phyloP scores from a whole-genome alignment of 2,797 vertebrate species.

The Micromesistius poutassou region DNA sequence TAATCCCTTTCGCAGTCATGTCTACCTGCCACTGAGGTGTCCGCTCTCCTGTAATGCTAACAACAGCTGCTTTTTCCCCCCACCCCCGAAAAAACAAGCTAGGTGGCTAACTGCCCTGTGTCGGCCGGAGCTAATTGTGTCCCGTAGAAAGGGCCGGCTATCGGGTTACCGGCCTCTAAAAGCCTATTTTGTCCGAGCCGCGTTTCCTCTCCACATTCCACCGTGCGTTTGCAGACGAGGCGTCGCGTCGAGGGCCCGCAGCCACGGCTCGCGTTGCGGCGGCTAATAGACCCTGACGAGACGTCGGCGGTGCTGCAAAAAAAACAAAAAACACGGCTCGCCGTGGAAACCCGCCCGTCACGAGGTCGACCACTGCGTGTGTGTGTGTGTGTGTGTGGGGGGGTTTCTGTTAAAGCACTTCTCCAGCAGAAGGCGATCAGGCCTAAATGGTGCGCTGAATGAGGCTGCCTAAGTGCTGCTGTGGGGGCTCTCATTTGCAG shows the following conservation, averaged over 20 bases:
- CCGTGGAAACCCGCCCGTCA: not conserved
- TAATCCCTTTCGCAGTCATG: constrained; percentile 44
- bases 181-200: constrained; percentile 19
- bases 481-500: not conserved
- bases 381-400: not conserved
- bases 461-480: not conserved
- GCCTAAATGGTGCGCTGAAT: not conserved
- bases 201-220: constrained; percentile 26
- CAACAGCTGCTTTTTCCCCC: constrained; percentile 43
- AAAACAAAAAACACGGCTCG: not conserved
- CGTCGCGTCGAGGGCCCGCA: constrained; percentile 30
- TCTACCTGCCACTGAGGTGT: constrained; percentile 36
- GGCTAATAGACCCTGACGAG: constrained; percentile 41
- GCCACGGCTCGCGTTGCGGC: constrained; percentile 29
- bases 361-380: not conserved
- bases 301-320: constrained; percentile 5
- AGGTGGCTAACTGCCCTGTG: not conserved
- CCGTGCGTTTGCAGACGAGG: constrained; percentile 24
- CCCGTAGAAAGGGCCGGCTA: constrained; percentile 6
- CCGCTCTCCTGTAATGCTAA: constrained; percentile 35
- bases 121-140: constrained; percentile 29
- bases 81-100: constrained; percentile 2
- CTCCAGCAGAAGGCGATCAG: not conserved
- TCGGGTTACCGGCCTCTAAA: constrained; percentile 36
- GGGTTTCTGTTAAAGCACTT: not conserved